Percentiles rank a stretch among this genome's conserved stretches.
These are phyloP conservation scores for Gasteruption jaculator DNA, from an alignment of 2,888 invertebrate genomes.

Conservation along the genomic window DNA sequence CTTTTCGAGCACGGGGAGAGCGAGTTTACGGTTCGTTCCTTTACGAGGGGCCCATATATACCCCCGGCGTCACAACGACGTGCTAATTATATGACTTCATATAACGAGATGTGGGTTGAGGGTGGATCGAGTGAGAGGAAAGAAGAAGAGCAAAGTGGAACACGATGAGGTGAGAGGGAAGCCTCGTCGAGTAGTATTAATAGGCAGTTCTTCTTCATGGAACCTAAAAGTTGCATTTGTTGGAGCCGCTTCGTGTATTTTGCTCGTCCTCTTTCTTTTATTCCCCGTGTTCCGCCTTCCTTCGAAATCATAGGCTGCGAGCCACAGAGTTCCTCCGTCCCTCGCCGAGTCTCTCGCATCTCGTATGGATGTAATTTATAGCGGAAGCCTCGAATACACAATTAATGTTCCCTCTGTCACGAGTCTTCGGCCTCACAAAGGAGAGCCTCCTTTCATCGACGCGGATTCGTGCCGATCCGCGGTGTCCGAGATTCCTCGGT, in stretches of 20 bases:
- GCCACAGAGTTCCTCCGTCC: conserved; percentile 13
- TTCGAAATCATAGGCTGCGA: conserved; percentile 27
- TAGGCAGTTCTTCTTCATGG: no score
- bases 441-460: no score
- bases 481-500: no score
- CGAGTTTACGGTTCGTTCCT: conserved; percentile 19
- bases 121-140: conserved; percentile 22
- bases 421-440: no score
- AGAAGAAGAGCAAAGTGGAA: neutral
- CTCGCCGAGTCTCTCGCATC: conserved; percentile 25
- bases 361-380: conserved; percentile 40
- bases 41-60: conserved; percentile 19
- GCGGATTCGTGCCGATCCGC: no score
- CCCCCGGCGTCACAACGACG: conserved; percentile 38
- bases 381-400: conserved; percentile 29
- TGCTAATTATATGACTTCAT: conserved; percentile 48
- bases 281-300: neutral
- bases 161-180: neutral
- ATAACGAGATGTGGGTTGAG: conserved; percentile 46
- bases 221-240: no score
- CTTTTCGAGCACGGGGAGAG: no score
- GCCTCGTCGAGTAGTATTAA: no score
- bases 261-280: conserved; percentile 13
- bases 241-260: conserved; percentile 21
- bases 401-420: conserved; percentile 25